Conservation (phyloP, 2,113 vertebrate genomes). For the Eclectus roratus region DNA sequence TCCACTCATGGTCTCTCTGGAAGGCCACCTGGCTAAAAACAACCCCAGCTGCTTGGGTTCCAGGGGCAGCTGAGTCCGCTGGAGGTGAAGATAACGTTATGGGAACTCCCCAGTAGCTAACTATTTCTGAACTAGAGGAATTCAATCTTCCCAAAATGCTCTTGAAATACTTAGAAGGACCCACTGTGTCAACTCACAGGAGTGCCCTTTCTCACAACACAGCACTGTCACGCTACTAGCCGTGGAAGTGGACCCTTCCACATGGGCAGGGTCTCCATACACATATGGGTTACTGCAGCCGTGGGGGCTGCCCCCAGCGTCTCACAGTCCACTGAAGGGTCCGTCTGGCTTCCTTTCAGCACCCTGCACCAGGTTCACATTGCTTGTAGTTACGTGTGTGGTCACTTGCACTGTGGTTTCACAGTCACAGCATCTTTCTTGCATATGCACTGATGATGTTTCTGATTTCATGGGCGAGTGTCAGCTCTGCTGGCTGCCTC, state of each 20-base stretch:
- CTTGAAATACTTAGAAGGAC: neutral
- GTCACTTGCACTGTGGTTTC: neutral
- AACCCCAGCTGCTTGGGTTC: neutral
- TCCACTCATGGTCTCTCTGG: neutral
- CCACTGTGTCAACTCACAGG: neutral
- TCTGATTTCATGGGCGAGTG: neutral
- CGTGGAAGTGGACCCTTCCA: rapidly evolving
- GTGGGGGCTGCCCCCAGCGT: rapidly evolving
- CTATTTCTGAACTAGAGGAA: neutral
- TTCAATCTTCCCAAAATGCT: neutral
- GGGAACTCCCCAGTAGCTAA: neutral
- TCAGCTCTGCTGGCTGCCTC: neutral
- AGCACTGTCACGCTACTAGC: neutral
- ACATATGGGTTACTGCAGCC: neutral
- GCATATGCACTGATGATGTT: neutral
- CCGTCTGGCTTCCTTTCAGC: neutral
- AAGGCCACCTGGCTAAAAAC: neutral
- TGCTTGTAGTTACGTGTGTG: rapidly evolving
- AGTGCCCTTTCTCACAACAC: neutral
- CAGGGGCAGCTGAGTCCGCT: neutral
- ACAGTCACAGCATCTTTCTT: neutral
- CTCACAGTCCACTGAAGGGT: rapidly evolving
- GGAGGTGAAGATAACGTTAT: neutral
- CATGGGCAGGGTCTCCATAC: neutral
- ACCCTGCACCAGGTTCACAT: neutral